Conservation (phyloP, 2,113 vertebrate species). For the Callipepla squamata region DNA sequence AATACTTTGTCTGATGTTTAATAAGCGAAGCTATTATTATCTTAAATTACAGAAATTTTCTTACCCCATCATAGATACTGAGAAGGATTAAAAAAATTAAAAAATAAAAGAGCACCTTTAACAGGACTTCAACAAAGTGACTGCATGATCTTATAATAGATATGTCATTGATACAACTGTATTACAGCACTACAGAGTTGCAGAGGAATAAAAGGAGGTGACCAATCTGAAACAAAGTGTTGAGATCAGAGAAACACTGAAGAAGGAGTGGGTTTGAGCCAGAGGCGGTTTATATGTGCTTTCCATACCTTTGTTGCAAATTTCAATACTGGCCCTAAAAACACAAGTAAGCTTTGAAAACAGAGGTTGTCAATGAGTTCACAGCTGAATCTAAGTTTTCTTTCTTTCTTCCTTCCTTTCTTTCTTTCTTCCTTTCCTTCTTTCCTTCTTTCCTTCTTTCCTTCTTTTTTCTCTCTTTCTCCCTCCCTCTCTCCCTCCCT, state of each 20-base stretch:
- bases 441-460: too few relatives aligned
- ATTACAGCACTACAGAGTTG: neutral
- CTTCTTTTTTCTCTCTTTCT: too few relatives aligned
- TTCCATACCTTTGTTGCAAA: neutral
- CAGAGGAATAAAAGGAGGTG: neutral
- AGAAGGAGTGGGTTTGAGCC: neutral
- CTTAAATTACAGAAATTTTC: constrained; percentile 52
- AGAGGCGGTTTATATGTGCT: neutral
- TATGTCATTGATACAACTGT: neutral
- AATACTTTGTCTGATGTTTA: constrained; percentile 44
- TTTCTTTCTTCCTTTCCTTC: too few relatives aligned
- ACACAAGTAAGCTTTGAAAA: constrained; percentile 10
- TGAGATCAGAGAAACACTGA: neutral
- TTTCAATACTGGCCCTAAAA: neutral
- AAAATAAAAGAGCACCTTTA: neutral
- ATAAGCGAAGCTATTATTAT: constrained; percentile 48
- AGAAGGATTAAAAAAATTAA: neutral
- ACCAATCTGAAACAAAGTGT: neutral
- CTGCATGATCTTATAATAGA: neutral
- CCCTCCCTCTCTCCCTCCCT: too few relatives aligned
- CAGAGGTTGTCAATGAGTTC: neutral
- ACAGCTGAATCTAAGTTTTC: neutral
- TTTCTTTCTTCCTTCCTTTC: neutral
- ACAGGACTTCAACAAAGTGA: neutral
- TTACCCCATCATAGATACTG: neutral